Conservation (phyloP, 2,797 vertebrate species). For the Melanitta fusca region DNA sequence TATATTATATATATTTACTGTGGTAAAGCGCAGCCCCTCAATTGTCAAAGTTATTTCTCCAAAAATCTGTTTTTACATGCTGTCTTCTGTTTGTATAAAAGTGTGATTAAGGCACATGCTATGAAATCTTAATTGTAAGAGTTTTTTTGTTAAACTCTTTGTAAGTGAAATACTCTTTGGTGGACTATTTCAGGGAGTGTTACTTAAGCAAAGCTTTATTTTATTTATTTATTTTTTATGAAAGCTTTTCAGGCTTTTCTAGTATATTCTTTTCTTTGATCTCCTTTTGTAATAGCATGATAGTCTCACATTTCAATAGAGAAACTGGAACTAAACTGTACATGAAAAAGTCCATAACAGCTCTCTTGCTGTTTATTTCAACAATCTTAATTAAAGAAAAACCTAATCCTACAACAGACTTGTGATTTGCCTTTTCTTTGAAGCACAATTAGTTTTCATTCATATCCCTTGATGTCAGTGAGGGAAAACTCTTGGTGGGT, state of each 20-base stretch:
- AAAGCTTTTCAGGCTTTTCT: slow-evolving; percentile 47
- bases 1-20: not conserved
- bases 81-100: not conserved
- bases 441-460: slow-evolving; percentile 84
- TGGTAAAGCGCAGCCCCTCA: not conserved
- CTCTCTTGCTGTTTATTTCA: slow-evolving; percentile 69
- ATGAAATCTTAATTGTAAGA: not conserved
- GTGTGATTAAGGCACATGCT: not conserved
- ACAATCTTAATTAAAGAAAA: slow-evolving; percentile 74
- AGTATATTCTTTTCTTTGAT: slow-evolving; percentile 54
- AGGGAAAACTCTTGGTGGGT: slow-evolving; percentile 80
- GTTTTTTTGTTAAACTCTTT: not conserved
- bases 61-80: not conserved
- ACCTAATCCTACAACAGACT: slow-evolving; percentile 64
- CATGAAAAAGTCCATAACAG: slow-evolving; percentile 61
- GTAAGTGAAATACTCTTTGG: slow-evolving; percentile 37
- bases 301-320: slow-evolving; percentile 71
- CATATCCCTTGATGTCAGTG: slow-evolving; percentile 81
- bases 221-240: not conserved
- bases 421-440: slow-evolving; percentile 76
- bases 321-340: slow-evolving; percentile 71
- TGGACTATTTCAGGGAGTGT: slow-evolving; percentile 46
- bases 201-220: not conserved
- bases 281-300: slow-evolving; percentile 62
- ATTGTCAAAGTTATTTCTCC: not conserved